phyloP scores from a whole-genome alignment of 2,888 invertebrate species.

The Lithophane ornitopus region DNA sequence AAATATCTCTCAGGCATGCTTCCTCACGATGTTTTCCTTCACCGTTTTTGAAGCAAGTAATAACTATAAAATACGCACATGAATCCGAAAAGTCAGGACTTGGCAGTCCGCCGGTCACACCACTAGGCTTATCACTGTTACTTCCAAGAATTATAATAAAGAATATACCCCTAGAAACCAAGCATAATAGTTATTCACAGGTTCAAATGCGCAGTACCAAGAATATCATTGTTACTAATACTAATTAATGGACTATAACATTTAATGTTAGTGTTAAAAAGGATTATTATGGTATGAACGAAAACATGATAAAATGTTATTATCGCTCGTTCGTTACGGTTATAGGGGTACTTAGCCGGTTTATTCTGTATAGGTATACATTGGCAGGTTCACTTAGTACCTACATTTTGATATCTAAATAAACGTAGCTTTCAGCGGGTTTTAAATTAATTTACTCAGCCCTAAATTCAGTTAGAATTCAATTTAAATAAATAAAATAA shows the following conservation, averaged over 20 bases:
- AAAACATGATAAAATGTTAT: constrained; percentile 46
- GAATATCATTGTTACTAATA: constrained; percentile 26
- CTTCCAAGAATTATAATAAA: not conserved
- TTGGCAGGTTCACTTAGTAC: constrained; percentile 8
- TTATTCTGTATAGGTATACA: constrained; percentile 26
- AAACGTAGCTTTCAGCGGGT: not conserved
- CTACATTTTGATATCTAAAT: constrained; percentile 18
- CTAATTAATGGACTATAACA: constrained; percentile 43
- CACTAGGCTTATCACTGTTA: no score
- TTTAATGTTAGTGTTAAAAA: constrained; percentile 34
- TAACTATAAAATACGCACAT: no score
- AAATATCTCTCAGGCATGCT: no score
- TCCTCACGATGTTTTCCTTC: no score
- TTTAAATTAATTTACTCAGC: not conserved
- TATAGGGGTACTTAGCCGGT: constrained; percentile 35
- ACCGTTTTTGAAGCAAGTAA: no score
- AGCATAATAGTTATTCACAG: not conserved
- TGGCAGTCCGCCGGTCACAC: no score
- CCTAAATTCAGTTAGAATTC: not conserved
- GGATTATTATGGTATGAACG: constrained; percentile 42
- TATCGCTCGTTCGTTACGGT: constrained; percentile 24
- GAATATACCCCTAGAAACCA: not conserved
- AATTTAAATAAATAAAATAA: not conserved
- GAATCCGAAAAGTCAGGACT: no score
- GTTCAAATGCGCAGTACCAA: not conserved